Evolutionary conservation across 1,140 invertebrate genomes (phyloP).

Genomic region (Microplitis demolitor): DNA sequence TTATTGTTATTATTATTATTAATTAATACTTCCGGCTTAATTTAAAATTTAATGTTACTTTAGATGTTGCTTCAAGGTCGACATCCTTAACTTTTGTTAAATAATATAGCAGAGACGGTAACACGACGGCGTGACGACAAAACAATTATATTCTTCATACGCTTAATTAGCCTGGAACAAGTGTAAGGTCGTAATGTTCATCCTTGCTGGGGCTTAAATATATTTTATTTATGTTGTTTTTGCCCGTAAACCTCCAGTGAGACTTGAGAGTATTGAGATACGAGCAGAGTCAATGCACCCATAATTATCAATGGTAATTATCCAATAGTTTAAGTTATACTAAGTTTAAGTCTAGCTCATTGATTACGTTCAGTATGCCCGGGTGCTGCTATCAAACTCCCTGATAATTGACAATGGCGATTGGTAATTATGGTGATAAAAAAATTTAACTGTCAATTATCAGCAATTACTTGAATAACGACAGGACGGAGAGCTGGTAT

Average conservation of each 20-base stretch:
- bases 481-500: neutral
- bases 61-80: neutral
- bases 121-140: slow-evolving; percentile 7
- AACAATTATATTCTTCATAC: slow-evolving; percentile 13
- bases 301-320: neutral
- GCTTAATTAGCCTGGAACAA: slow-evolving; percentile 12
- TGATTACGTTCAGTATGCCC: too few relatives aligned
- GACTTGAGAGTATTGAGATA: neutral
- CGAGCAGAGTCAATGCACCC: neutral
- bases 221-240: neutral
- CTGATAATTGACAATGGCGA: neutral
- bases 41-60: neutral
- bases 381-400: neutral
- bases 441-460: too few relatives aligned
- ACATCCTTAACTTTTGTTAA: neutral
- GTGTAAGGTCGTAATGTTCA: neutral
- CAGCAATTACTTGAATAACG: neutral
- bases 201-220: neutral
- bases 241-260: too few relatives aligned
- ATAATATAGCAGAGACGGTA: neutral
- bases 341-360: too few relatives aligned
- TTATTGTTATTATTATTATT: neutral
- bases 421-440: too few relatives aligned
- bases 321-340: neutral
- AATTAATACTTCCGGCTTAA: neutral